Evolutionary conservation across 1,140 invertebrate genomes (phyloP).

Genomic region (Oncopeltus fasciatus): DNA sequence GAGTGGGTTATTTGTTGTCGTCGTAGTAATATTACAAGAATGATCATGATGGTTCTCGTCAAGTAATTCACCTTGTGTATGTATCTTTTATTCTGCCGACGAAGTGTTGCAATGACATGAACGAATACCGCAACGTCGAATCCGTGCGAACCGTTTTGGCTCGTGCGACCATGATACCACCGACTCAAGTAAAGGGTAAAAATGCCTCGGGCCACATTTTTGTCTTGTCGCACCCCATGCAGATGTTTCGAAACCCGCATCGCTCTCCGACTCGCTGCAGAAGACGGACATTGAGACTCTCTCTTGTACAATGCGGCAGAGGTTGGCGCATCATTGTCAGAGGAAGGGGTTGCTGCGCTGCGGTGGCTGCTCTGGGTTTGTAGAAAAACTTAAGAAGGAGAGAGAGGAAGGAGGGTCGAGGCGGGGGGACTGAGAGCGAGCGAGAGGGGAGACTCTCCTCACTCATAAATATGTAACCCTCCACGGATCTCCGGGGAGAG

Average conservation of each 20-base stretch:
- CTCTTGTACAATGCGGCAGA: too few relatives aligned
- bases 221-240: neutral
- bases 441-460: neutral
- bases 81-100: too few relatives aligned
- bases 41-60: too few relatives aligned
- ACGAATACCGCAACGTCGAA: too few relatives aligned
- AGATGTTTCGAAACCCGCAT: neutral
- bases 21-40: too few relatives aligned
- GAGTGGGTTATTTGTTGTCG: too few relatives aligned
- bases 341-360: neutral
- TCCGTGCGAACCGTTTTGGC: neutral
- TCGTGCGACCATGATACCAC: neutral
- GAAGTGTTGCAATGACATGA: too few relatives aligned
- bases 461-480: slow-evolving; percentile 8
- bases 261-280: too few relatives aligned
- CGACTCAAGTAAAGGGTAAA: neutral
- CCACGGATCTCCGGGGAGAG: neutral
- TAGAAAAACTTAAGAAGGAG: neutral
- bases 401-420: neutral
- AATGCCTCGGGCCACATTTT: neutral
- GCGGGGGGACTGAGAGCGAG: neutral
- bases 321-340: neutral
- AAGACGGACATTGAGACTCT: too few relatives aligned
- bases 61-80: too few relatives aligned
- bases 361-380: neutral